Conservation (phyloP, 2,888 invertebrate species). For the Anorthoa munda region DNA sequence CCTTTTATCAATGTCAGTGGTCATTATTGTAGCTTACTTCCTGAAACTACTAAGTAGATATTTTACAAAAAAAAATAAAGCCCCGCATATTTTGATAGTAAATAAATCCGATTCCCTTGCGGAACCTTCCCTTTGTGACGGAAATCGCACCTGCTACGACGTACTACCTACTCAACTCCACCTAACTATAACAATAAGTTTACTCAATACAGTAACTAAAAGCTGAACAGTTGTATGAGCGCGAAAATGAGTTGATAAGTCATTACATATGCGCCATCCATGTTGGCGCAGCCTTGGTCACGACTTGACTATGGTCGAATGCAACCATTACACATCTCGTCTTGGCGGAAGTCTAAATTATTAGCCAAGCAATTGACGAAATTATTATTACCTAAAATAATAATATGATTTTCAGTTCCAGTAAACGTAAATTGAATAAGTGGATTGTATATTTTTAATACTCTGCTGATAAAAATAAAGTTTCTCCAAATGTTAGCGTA, state of each 20-base stretch:
- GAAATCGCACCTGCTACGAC: neutral
- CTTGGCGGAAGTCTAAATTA: neutral
- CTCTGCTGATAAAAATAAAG: neutral
- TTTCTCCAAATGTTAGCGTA: neutral
- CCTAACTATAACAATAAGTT: neutral
- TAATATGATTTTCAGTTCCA: neutral
- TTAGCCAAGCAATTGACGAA: neutral
- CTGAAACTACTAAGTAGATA: neutral
- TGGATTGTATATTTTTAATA: neutral
- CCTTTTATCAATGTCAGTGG: neutral
- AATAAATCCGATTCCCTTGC: neutral
- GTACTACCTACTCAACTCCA: neutral
- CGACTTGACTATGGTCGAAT: conserved; percentile 27
- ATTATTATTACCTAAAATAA: neutral
- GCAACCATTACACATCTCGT: neutral
- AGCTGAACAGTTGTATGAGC: neutral
- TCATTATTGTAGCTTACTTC: neutral
- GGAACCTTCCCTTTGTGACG: neutral
- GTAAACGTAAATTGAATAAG: neutral
- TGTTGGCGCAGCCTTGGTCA: conserved; percentile 39
- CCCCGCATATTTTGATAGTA: neutral
- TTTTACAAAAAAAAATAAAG: neutral
- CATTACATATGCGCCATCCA: conserved; percentile 27
- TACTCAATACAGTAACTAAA: neutral
- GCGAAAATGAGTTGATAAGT: conserved; percentile 23